Percentiles rank a stretch among this genome's conserved stretches.
These are phyloP conservation scores for Orthonevra nobilis DNA, from an alignment of 2,888 invertebrate genomes.

Conservation along the genomic window DNA sequence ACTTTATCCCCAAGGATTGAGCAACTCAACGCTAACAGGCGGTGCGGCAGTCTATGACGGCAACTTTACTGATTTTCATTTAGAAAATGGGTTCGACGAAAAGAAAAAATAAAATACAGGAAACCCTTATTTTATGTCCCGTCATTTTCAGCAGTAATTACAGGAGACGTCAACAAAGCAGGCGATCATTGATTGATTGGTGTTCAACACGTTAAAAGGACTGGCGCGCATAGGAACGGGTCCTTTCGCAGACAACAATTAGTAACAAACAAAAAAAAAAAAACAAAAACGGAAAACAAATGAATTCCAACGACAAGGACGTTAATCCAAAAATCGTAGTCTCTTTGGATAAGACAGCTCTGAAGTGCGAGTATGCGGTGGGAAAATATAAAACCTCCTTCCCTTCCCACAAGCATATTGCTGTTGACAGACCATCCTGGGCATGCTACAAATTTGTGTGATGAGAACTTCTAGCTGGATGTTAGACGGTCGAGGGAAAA, in stretches of 20 bases:
- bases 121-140: conserved; percentile 42
- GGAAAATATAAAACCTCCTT: conserved; percentile 19
- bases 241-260: neutral
- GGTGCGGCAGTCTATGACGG: neutral
- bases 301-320: neutral
- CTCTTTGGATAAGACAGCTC: conserved; percentile 6
- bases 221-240: neutral
- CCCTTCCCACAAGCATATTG: conserved; percentile 17
- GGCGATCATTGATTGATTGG: conserved; percentile 63
- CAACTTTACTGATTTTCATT: neutral
- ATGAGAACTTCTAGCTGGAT: neutral
- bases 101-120: neutral
- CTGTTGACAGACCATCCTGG: conserved; percentile 1
- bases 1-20: conserved; percentile 19
- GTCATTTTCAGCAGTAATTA: conserved; percentile 62
- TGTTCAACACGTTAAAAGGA: conserved; percentile 55
- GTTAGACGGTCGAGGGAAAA: neutral
- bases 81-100: neutral
- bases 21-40: conserved; percentile 5
- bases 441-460: neutral
- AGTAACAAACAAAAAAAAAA: no score
- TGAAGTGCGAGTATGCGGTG: neutral
- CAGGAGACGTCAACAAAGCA: conserved; percentile 49
- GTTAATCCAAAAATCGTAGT: conserved; percentile 16
- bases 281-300: no score